phyloP scores from a whole-genome alignment of 2,113 vertebrate genomes.

The Pholis gunnellus region DNA sequence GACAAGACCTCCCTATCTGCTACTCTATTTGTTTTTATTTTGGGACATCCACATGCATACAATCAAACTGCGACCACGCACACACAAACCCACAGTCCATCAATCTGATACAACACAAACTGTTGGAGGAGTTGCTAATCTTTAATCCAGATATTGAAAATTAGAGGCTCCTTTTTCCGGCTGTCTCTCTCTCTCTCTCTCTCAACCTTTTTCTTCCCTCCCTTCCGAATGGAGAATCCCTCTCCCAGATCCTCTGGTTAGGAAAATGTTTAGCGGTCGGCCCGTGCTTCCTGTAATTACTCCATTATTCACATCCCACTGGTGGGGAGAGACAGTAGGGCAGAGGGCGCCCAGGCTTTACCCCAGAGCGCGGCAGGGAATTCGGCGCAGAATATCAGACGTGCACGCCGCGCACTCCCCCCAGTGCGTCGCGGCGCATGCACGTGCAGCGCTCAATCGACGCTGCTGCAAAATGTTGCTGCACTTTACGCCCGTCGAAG shows the following conservation, averaged over 20 bases:
- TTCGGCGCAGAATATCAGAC: slow-evolving; percentile 50
- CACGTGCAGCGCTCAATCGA: slow-evolving; percentile 16
- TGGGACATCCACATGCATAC: slow-evolving; percentile 3
- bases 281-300: slow-evolving; percentile 80
- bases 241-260: slow-evolving; percentile 68
- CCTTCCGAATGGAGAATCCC: slow-evolving; percentile 53
- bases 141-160: slow-evolving; percentile 76
- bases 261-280: slow-evolving; percentile 74
- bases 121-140: slow-evolving; percentile 46
- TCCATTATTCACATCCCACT: slow-evolving; percentile 73
- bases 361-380: slow-evolving; percentile 30
- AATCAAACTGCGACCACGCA: slow-evolving; percentile 6
- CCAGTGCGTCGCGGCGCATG: neutral
- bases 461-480: slow-evolving; percentile 15
- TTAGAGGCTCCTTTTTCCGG: slow-evolving; percentile 63
- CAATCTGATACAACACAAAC: slow-evolving; percentile 38
- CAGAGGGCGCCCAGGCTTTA: slow-evolving; percentile 49
- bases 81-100: slow-evolving; percentile 32
- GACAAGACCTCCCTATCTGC: slow-evolving; percentile 29
- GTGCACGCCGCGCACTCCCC: slow-evolving; percentile 38
- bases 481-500: slow-evolving; percentile 27
- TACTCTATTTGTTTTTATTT: neutral
- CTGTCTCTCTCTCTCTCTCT: slow-evolving; percentile 12
- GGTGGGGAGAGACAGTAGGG: slow-evolving; percentile 57
- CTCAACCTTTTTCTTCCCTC: slow-evolving; percentile 30